These are phyloP conservation scores for Zoanthus sansibaricus DNA, from an alignment of 92 coral and sea anemone species.

Conservation along the genomic window DNA sequence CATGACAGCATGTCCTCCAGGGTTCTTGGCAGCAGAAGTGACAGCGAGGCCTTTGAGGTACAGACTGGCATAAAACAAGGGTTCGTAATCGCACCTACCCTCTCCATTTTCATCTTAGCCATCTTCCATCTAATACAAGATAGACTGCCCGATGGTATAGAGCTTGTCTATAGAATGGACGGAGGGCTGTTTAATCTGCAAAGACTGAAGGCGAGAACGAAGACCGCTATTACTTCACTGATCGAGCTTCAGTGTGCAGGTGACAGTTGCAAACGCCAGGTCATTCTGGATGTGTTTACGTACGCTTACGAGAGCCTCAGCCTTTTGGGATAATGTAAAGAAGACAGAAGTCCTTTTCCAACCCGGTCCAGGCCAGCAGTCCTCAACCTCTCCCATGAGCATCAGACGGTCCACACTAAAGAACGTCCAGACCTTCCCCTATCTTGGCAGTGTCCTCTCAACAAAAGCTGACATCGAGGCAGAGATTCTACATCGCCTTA, in stretches of 20 bases:
- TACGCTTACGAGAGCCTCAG: constrained; percentile 37
- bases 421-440: constrained; percentile 19
- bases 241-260: constrained; percentile 40
- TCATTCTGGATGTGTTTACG: constrained; percentile 33
- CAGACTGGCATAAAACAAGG: constrained; percentile 49
- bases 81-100: constrained; percentile 23
- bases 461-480: constrained; percentile 17
- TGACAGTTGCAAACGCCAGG: constrained; percentile 21
- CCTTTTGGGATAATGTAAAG: constrained; percentile 32
- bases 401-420: constrained; percentile 6
- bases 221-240: background rate
- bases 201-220: constrained; percentile 17
- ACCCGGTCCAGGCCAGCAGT: constrained; percentile 17
- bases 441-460: constrained; percentile 12
- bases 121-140: constrained; percentile 47
- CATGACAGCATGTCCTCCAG: too few relatives aligned
- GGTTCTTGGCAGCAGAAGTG: background rate
- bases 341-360: constrained; percentile 42
- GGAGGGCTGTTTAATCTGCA: constrained; percentile 48
- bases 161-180: constrained; percentile 44
- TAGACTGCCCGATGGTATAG: constrained; percentile 34
- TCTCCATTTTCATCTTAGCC: constrained; percentile 27
- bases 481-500: constrained; percentile 24
- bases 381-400: background rate
- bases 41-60: constrained; percentile 29